Evolutionary conservation across 2,113 vertebrate species (phyloP), one percentile per base, ranked within the genome.

Genomic region (Cyphomyrus discorhynchus): DNA sequence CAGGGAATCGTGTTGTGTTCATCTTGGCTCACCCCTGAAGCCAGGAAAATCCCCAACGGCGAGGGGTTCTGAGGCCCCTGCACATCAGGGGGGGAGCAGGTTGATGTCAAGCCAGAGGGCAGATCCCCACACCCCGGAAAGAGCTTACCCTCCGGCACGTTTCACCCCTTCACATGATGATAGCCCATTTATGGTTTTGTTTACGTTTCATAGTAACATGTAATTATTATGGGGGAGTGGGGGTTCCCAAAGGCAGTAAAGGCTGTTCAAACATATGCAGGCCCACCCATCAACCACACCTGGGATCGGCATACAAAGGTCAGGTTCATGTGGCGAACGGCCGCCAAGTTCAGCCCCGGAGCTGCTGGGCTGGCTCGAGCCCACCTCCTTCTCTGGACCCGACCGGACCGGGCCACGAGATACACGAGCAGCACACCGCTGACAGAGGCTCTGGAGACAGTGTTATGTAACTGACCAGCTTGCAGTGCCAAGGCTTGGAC

Each of bases 381-480:
- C 1, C 39, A 58, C 58, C 56, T 35, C 77, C 77, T 45, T 45
- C 77, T 45, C 39, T 21, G 35, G 35, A 39, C 77, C 15, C 3
- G 17, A 82, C 9, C 66, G 3, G 66, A 74, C 27, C 66, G 27
- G 27, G 66, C 27, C 66, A 82, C 0, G 15, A 39, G 77, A 82
- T 24, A 1, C 39, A 82, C 11, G 17, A 82, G 77, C 77, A 80
- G 39, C 35, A 42, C 19, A 5, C 13, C 84, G 13, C 83, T 88
- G 86, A 52, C 52, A 42, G 42, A 83, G 74, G 91, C 45, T 39
- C 87, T n/a, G 47, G 56, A 92, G 47, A 70, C 47, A 70, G 17
- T 19, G 4, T 91, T 92, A 91, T 80, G 70, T 89, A 92, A 93
- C 86, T 21, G 87, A 90, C 92, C 92, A 91, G 91, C 92, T 93